These are phyloP conservation scores for Hydrotaea cyrtoneurina DNA, from an alignment of 2,888 invertebrate genomes.

Conservation along the genomic window DNA sequence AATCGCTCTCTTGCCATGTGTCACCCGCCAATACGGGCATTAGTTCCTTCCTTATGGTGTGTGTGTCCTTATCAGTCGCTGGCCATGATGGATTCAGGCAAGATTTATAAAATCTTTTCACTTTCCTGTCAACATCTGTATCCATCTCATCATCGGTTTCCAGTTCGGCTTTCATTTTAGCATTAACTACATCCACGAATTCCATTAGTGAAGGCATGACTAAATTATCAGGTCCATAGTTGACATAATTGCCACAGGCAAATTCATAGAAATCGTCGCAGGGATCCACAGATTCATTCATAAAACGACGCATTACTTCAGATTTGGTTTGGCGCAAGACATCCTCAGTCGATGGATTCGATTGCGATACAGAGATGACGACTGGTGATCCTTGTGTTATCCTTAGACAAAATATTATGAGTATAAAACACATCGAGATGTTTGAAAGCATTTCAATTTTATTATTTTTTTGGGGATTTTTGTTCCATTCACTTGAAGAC, in stretches of 20 bases:
- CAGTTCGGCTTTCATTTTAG: slow-evolving; percentile 67
- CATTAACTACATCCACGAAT: slow-evolving; percentile 38
- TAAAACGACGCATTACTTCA: slow-evolving; percentile 73
- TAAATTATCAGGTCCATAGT: slow-evolving; percentile 77
- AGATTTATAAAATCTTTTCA: slow-evolving; percentile 76
- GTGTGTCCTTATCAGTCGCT: slow-evolving; percentile 63
- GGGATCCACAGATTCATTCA: no score
- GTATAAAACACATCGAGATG: no score
- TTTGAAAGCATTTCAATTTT: no score
- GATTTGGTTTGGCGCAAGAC: background rate
- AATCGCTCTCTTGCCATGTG: slow-evolving; percentile 72
- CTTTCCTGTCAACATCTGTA: slow-evolving; percentile 72
- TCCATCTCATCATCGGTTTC: slow-evolving; percentile 67
- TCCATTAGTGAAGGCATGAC: slow-evolving; percentile 76
- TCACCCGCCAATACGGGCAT: slow-evolving; percentile 74
- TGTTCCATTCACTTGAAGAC: no score
- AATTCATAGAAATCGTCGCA: no score
- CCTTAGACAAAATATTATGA: no score
- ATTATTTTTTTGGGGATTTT: no score
- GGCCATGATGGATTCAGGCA: slow-evolving; percentile 68
- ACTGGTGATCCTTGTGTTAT: background rate
- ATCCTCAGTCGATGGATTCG: background rate
- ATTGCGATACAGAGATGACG: no score
- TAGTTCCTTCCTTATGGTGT: slow-evolving; percentile 69
- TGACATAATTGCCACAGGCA: no score